These are phyloP conservation scores for Dufourea novaeangliae DNA, from an alignment of 1,140 invertebrate species.

Conservation along the genomic window DNA sequence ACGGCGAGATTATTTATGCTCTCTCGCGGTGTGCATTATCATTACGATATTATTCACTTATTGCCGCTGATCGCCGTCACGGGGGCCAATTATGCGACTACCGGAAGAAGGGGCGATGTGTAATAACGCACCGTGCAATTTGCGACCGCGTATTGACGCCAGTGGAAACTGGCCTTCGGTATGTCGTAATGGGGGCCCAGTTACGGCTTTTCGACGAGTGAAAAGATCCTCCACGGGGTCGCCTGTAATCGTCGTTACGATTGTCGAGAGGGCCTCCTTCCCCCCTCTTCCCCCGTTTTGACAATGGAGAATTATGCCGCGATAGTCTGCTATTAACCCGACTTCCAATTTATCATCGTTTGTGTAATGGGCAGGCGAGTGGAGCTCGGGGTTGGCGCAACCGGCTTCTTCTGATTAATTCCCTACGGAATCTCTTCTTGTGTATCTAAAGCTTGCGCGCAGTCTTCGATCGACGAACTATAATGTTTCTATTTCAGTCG, in stretches of 20 bases:
- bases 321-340: too few relatives aligned
- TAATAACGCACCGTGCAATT: constrained; percentile 8
- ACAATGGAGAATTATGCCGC: too few relatives aligned
- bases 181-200: not conserved
- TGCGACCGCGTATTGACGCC: constrained; percentile 5
- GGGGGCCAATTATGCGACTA: constrained; percentile 14
- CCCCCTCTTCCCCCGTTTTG: too few relatives aligned
- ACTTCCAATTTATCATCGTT: too few relatives aligned
- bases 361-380: too few relatives aligned
- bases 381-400: too few relatives aligned
- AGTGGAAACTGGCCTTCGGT: not conserved
- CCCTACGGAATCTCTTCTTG: too few relatives aligned
- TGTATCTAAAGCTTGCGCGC: too few relatives aligned
- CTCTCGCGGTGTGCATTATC: constrained; percentile 2
- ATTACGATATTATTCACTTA: constrained; percentile 34
- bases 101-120: constrained; percentile 20
- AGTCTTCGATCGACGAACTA: too few relatives aligned
- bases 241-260: not conserved
- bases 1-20: constrained; percentile 11
- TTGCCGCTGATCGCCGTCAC: not conserved
- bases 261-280: not conserved
- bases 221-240: not conserved
- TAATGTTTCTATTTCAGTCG: too few relatives aligned
- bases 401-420: too few relatives aligned
- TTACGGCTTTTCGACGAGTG: not conserved